Percentiles rank a stretch among this genome's conserved stretches.
These are phyloP conservation scores for Takifugu ocellatus DNA, from an alignment of 2,797 vertebrate species.

Conservation along the genomic window DNA sequence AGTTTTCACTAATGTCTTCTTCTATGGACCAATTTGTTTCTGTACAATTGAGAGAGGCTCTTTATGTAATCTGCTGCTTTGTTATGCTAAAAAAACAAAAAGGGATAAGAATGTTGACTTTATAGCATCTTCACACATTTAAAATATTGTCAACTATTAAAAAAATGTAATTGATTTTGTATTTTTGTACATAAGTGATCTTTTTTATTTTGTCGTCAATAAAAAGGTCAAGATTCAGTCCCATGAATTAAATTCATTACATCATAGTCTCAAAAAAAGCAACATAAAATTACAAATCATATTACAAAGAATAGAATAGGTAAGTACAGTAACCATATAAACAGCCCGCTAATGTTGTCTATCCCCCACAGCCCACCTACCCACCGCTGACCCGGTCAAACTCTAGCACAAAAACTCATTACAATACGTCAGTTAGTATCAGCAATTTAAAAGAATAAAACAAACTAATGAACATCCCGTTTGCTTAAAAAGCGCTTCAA, in stretches of 20 bases:
- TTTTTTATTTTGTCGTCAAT: conserved; percentile 70
- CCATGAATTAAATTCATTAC: conserved; percentile 75
- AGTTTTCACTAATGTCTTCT: not conserved
- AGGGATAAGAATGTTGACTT: not conserved
- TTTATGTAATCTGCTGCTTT: too few species aligned
- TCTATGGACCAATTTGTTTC: too few species aligned
- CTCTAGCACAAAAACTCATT: conserved; percentile 72
- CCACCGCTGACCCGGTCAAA: conserved; percentile 22
- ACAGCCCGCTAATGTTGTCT: conserved; percentile 67
- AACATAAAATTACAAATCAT: conserved; percentile 78
- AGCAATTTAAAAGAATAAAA: conserved; percentile 63
- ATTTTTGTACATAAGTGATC: conserved; percentile 72
- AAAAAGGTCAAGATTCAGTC: conserved; percentile 79
- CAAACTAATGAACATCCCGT: conserved; percentile 45
- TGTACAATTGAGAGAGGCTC: too few species aligned
- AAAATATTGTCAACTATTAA: too few species aligned
- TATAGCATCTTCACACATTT: not conserved
- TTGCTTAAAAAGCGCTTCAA: conserved; percentile 60
- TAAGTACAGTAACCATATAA: conserved; percentile 79
- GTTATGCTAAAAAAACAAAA: too few species aligned
- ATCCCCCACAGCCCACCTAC: conserved; percentile 24
- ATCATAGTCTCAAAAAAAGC: conserved; percentile 75
- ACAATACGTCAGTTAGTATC: conserved; percentile 75
- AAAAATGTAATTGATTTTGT: conserved; percentile 1
- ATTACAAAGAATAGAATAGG: conserved; percentile 76